Evolutionary conservation across 2,888 invertebrate genomes (phyloP), one percentile per base, ranked within the genome.

Genomic region (Lacanobia wlatinum): DNA sequence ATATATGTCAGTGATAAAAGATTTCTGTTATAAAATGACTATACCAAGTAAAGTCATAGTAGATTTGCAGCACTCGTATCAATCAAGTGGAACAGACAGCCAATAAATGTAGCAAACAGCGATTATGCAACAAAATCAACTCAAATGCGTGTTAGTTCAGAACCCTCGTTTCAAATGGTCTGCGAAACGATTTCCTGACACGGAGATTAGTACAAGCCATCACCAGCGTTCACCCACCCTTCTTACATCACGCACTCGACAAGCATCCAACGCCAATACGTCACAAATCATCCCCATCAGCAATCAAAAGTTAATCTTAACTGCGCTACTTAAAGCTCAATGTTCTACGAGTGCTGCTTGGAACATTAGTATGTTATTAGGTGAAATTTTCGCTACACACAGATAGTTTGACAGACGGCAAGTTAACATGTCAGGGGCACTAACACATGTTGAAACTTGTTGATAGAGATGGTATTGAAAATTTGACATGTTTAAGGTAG

Each of bases 101-200:
- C 89, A 91, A 91, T 92, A 92, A 90, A 88, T 89, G 88, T 89
- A 90, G 90, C 89, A 92, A 93, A 92, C 91, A 92, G 87, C 91
- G 89, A 94, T 95, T 95, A 94, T 91, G 91, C 91, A 93, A 94
- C 93, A 93, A 92, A 94, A 92, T 92, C 89, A 91, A 93, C 92
- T 93, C 88, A 87, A 94, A 94, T 94, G 95, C 95, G 94, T 96
- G 96, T 93, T 94, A 92, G 91, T 90, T 91, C 92, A 92, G 91
- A 92, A 92, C 94, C 95, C 95, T 90, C 94, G 91, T 92, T 95
- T 93, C 94, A 94, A 96, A 96, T 96, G 96, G 95, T 91, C 96
- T 96, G 95, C 95, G 93, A 95, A 96, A 96, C 96, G 95, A 96
- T 96, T 96, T 95, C 95, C 95, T 96, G 96, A 96, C 96, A 95